Evolutionary conservation across 2,113 vertebrate genomes (phyloP), one percentile per base, ranked within the genome.

Genomic region (Cheirogaleus medius): DNA sequence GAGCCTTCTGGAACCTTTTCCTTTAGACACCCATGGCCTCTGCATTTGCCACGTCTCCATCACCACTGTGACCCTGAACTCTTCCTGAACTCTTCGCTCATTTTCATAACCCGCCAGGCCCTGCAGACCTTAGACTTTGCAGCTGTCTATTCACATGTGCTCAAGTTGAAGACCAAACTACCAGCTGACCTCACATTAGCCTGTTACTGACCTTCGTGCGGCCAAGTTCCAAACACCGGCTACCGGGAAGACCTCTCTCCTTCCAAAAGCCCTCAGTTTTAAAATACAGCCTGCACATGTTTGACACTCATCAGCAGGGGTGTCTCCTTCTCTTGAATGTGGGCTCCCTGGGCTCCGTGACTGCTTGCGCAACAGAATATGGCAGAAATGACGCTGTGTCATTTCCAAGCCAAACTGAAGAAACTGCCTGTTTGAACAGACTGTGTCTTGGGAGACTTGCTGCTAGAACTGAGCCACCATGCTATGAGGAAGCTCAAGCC

Each of bases 261-360:
- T 81, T 44, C 17, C 3, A 11, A 66, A 49, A 76, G n/a, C 37
- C 66, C 29, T 20, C 12, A 8, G 20, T 6, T 42, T 68, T 73
- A 20, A 23, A 63, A 47, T 10, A 4, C 0, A 37, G 11, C 6
- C 2, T 13, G 73, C 14, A 2, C 4, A 14, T 8, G 5, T n/a
- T 18, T 29, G 11, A 77, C 9, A 49, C 21, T 68, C 56, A 44
- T 27, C 42, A 56, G 10, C 10, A 0, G 1, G 14, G 5, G 9
- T 4, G 23, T 11, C 18, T 63, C 63, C 37, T 63, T 71, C 81
- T 64, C 56, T 39, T 9, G 13, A 49, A 3, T 68, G 47, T 25
- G 78, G 39, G 47, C 39, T 47, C 29, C 39, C 29, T 47, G 58
- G 60, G 21, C 32, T 66, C 77, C 13, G n/a, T 9, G 52, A 23